Base-by-base conservation (phyloP, 2,797 vertebrate species). In the Thaleichthys pacificus region DNA sequence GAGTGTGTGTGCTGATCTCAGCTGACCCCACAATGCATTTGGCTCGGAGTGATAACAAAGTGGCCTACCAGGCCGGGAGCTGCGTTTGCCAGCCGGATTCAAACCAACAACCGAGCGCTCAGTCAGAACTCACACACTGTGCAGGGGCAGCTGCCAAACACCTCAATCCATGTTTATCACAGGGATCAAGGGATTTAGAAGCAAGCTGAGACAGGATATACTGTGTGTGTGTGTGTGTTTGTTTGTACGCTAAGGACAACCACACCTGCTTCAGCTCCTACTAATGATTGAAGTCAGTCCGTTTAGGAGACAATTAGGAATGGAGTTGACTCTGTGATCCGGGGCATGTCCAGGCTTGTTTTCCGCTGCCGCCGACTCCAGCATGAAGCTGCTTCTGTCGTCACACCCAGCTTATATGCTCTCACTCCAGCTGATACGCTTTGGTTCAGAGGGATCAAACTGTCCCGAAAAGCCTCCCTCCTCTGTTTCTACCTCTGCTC, bases 281-380 rank as follows among this genome's bases (percentile, higher is more conserved):
- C 86, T 92, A 93, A 93, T 93, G 91, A 89, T 91, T 91, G 90
- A 88, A 91, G 89, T 91, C 87, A 87, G 84, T 89, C 89, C 85
- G 90, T 92, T 91, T 91, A 92, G 90, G 86, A 92, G 92, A 92
- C 91, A 91, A 93, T 93, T 92, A 92, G 76, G 86, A 80, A 73
- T 72, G 80, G 80, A 86, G 82, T 86, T 77, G 84, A 91, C 86
- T 85, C 80, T 9, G n/a, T 86, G 91, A 92, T 91, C 89, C 26
- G 67, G 54, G 73, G 82, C 85, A 1, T 83, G 90, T 83, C 82
- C 28, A 72, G 81, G 76, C 86, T 80, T 82, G 90, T 86, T 9
- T 38, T 65, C n/a, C 24, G 19, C 32, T 65, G 32, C n/a, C 35
- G 88, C 86, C 89, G 87, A 89, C 78, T 80, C 19, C 14, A 54